Conservation (phyloP, 1,140 invertebrate species). For the Eulimnadia texana region DNA sequence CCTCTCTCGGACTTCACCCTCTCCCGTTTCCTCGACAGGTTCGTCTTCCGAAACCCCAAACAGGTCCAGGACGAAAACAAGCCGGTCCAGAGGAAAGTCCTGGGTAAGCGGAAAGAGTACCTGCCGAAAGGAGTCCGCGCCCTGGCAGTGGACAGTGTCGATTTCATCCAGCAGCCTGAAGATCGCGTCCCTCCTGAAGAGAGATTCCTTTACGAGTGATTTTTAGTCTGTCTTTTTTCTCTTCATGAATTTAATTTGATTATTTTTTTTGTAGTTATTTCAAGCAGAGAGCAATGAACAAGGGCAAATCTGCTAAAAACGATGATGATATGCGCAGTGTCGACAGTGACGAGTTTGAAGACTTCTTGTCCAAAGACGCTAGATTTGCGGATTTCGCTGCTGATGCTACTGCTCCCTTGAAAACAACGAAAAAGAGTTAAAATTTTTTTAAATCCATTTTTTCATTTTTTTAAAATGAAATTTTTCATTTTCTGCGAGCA, state of each 20-base stretch:
- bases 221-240: constrained; percentile 19
- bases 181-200: constrained; percentile 65
- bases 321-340: constrained; percentile 57
- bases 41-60: constrained; percentile 94
- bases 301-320: constrained; percentile 28
- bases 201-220: constrained; percentile 55
- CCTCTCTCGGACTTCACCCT: constrained; percentile 81
- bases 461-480: too few species aligned
- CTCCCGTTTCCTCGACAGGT: constrained; percentile 80
- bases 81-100: constrained; percentile 15
- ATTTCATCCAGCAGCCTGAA: constrained; percentile 51
- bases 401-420: constrained; percentile 16
- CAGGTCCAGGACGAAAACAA: constrained; percentile 20
- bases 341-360: constrained; percentile 70
- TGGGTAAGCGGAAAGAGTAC: constrained; percentile 21
- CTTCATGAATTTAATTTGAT: constrained; percentile 1
- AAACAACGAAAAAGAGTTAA: constrained; percentile 16
- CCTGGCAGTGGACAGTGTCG: constrained; percentile 46
- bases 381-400: constrained; percentile 18
- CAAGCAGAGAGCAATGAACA: constrained; percentile 24
- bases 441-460: too few species aligned
- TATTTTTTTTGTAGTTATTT: constrained; percentile 20
- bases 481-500: neutral
- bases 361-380: constrained; percentile 26
- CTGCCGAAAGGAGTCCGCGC: constrained; percentile 41